Evolutionary conservation across 2,888 invertebrate species (phyloP), one percentile per base, ranked within the genome.

Genomic region (Mythimna albipuncta): DNA sequence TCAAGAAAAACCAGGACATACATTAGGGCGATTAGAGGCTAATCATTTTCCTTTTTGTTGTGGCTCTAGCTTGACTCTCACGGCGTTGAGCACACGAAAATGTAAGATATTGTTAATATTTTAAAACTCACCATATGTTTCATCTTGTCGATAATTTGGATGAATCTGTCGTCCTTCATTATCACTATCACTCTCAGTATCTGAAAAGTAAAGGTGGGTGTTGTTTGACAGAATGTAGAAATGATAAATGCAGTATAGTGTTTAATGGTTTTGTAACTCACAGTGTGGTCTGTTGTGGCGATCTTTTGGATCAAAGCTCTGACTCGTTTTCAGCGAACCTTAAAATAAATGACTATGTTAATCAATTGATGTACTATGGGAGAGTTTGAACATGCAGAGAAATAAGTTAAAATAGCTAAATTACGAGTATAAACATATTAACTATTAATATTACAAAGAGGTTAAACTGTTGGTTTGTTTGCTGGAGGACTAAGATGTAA

Each of bases 101-200:
- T 13, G 5, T 2, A 26, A 4, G 47, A 47, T 6, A 38, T 44
- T n/a, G 16, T 19, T 35, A 44, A 63, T n/a, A 35, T 21, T 2
- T 41, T 10, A 21, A 57, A 26, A 64, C 80, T 74, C n/a, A 77
- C 77, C 52, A 21, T 57, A 52, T 52, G 82, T 77, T 66, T 84
- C 81, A 55, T 73, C 61, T 57, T 61, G 79, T 32, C 87, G 85
- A 38, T 80, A 83, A 55, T 35, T 69, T 38, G 26, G 35, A 26
- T 13, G 13, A 13, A 32, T 38, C 3, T 16, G 5, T 11, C 32
- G 19, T 38, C 16, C 2, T 9, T 44, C 41, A 35, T n/a, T 41
- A 6, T 10, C 41, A 11, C 35, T 21, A 10, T 62, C 47, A 19
- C 41, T 32, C 4, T 62, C n/a, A 9, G 50, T 50, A 69, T 57